Evolutionary conservation across 2,888 invertebrate species (phyloP), one percentile per base, ranked within the genome.

Genomic region (Meta bourneti): DNA sequence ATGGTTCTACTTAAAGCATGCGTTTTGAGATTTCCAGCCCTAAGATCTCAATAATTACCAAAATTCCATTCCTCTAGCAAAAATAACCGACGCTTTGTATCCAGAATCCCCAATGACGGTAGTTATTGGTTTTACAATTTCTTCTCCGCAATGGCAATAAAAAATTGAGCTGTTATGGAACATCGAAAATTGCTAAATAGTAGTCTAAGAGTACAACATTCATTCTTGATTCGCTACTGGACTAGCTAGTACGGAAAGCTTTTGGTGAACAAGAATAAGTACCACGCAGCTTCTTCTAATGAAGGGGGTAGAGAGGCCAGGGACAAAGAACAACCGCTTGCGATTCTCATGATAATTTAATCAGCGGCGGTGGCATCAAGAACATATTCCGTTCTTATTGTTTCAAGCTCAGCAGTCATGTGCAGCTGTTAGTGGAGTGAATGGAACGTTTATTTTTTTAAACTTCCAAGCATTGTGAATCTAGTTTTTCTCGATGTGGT

Each of bases 81-180:
- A 89, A 89, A 89, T 89, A 89, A 80, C n/a, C 20, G 48, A 52
- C 52, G 79, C 79, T 80, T 79, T 85, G 52, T 72, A 16, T 80
- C 69, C 87, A 48, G 20, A 70, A 82, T 82, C 51, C 72, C 34
- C 34, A 34, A 52, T 84, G 69, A 81, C 61, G 34, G 51, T 51
- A 52, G n/a, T 77, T 19, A 71, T 82, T 75, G 69, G 19, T 71
- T 82, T 80, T 82, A 51, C 71, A 84, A 61, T 61, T 61, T 61
- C 61, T 9, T 61, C 8, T 61, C 20, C 75, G 84, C 75, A 19
- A 48, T 51, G 74, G 74, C 48, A 34, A 52, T 70, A 86, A 51
- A 51, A 87, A 87, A 87, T 87, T 87, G 87, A 87, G 87, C 87
- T 61, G 20, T 71, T 49, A 87, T 79, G 19, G 34, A 79, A 87